These are phyloP conservation scores for Dasyurus viverrinus DNA, from an alignment of 2,113 vertebrate genomes.

Conservation along the genomic window DNA sequence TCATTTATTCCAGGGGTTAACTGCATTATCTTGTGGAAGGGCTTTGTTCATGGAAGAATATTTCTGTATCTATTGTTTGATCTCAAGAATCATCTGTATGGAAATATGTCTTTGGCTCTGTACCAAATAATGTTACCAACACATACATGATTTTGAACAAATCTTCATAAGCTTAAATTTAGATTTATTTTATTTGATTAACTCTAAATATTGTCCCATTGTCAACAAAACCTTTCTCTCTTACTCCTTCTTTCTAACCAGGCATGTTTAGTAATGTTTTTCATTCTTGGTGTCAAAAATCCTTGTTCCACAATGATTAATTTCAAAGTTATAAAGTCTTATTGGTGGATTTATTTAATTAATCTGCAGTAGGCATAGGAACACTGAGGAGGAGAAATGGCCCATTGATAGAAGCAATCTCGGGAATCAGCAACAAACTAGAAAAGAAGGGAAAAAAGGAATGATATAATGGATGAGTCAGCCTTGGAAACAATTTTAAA, in stretches of 20 bases:
- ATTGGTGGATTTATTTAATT: not conserved
- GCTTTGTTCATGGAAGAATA: not conserved
- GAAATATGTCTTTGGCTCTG: not conserved
- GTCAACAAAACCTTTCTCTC: not conserved
- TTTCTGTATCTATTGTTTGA: not conserved
- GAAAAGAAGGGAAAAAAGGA: not conserved
- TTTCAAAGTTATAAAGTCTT: not conserved
- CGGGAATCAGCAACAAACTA: not conserved
- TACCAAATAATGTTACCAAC: too few relatives aligned
- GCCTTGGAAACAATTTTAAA: not conserved
- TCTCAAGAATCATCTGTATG: not conserved
- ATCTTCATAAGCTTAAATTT: not conserved
- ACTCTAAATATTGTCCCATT: not conserved
- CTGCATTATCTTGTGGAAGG: too few relatives aligned
- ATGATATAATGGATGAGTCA: slow-evolving; percentile 2
- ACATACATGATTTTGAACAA: too few relatives aligned
- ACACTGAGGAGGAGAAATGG: not conserved
- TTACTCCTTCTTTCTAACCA: not conserved
- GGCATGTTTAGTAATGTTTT: too few relatives aligned
- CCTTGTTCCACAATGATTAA: not conserved
- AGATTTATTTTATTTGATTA: not conserved
- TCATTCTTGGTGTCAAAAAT: not conserved
- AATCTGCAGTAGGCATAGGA: not conserved
- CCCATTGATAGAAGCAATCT: not conserved
- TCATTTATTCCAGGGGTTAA: too few relatives aligned